These are phyloP conservation scores for Cotesia glomerata DNA, from an alignment of 1,140 invertebrate genomes.

Conservation along the genomic window DNA sequence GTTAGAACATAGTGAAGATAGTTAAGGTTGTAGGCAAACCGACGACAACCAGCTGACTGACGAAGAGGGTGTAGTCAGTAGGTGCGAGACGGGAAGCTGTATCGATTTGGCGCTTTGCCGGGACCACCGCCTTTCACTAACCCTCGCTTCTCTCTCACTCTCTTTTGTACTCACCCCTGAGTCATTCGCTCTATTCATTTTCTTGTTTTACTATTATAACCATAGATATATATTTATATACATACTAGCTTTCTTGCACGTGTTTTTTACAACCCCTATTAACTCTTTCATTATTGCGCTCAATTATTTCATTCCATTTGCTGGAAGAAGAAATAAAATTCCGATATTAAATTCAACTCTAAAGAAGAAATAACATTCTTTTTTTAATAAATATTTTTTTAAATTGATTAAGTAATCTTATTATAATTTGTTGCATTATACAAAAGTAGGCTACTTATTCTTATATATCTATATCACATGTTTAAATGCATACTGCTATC, in stretches of 20 bases:
- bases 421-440: conserved; percentile 11
- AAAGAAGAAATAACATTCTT: too few species aligned
- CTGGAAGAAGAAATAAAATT: too few species aligned
- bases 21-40: neutral
- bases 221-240: too few species aligned
- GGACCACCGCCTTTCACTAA: conserved; percentile 35
- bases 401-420: too few species aligned
- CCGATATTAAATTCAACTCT: too few species aligned
- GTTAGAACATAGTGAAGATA: neutral
- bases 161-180: conserved; percentile 12
- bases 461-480: neutral
- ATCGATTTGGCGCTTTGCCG: conserved; percentile 35
- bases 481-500: too few species aligned
- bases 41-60: neutral
- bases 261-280: too few species aligned
- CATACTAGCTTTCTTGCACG: too few species aligned
- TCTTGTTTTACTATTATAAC: too few species aligned
- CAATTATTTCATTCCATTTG: too few species aligned
- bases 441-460: neutral
- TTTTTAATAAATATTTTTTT: too few species aligned
- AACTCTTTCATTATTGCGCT: too few species aligned
- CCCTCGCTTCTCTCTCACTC: conserved; percentile 1
- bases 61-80: neutral
- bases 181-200: conserved; percentile 16
- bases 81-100: conserved; percentile 29